phyloP scores from a whole-genome alignment of 2,113 vertebrate species.

The Psettodes erumei region DNA sequence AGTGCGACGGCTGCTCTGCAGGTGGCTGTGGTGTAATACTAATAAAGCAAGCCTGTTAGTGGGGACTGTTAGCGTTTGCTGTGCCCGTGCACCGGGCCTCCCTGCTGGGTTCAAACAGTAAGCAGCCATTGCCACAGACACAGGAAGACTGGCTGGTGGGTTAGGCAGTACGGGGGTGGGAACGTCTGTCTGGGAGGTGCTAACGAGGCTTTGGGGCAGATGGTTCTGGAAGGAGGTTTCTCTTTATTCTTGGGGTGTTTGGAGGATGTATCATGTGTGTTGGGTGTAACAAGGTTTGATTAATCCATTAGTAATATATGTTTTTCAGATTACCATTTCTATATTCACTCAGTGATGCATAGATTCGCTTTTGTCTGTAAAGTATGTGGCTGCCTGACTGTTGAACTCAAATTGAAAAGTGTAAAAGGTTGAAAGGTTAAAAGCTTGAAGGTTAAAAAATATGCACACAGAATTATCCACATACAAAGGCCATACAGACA shows the following conservation, averaged over 20 bases:
- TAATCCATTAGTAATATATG: background rate
- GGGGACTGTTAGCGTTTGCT: constrained; percentile 56
- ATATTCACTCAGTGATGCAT: background rate
- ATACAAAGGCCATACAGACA: background rate
- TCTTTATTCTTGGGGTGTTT: constrained; percentile 24
- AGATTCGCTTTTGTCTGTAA: background rate
- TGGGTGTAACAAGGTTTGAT: background rate
- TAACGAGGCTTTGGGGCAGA: constrained; percentile 48
- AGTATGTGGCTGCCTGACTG: background rate
- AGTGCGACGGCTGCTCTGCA: constrained; percentile 60
- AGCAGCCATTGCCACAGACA: constrained; percentile 55
- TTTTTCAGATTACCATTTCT: background rate
- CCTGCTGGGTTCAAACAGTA: constrained; percentile 75
- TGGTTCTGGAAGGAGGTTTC: constrained; percentile 13
- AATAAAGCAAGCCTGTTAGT: constrained; percentile 73
- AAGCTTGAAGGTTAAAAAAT: too few species aligned
- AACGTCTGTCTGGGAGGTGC: constrained; percentile 61
- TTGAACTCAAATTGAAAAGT: background rate
- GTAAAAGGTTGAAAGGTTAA: background rate
- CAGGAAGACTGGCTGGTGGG: constrained; percentile 57
- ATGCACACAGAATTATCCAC: background rate
- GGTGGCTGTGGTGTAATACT: constrained; percentile 66
- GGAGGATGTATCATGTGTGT: background rate
- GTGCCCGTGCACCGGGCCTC: constrained; percentile 36
- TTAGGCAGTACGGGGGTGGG: constrained; percentile 37